Evolutionary conservation across 1,140 invertebrate genomes (phyloP), one percentile per base, ranked within the genome.

Genomic region (Rhyzopertha dominica): DNA sequence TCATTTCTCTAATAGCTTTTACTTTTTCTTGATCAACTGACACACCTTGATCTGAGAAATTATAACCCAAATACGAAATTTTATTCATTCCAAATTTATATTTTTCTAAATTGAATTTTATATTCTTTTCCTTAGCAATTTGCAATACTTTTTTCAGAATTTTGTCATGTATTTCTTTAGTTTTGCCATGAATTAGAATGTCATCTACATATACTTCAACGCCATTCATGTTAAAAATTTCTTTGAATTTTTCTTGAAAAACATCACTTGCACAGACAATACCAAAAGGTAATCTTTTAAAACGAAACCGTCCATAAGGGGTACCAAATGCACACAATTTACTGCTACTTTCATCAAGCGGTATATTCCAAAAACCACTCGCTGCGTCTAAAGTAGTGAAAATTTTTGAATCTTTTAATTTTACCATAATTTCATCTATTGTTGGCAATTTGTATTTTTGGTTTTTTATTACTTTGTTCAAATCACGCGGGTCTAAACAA

Each of bases 401-500:
- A 30, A 63, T 44, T 56, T 59, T 65, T 37, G 65, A 56, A 12
- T 61, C 63, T 20, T 40, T 31, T 20, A 75, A 45, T 41, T 63
- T 58, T n/a, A 43, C 31, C 13, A 59, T 60, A 20, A 74, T 58
- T 49, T 72, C 65, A 13, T 73, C 67, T 19, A 68, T 38, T 2
- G 62, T 71, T 7, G 68, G 66, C 14, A 74, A 54, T 23, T 56
- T 59, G 59, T 61, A 66, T 50, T 62, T 56, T 53, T 64, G 57
- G 12, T 68, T 42, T 49, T 63, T 65, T 9, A 76, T 66, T 10
- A 49, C 52, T 47, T 58, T 62, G 58, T 77, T 77, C 35, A 77
- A 56, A 35, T 72, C 62, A 25, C 47, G 56, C 4, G 73, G 74
- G 56, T 77, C 72, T 13, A 78, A 42, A 53, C 72, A 76, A 20